phyloP scores from a whole-genome alignment of 2,888 invertebrate species.

The Hypolimnas misippus region DNA sequence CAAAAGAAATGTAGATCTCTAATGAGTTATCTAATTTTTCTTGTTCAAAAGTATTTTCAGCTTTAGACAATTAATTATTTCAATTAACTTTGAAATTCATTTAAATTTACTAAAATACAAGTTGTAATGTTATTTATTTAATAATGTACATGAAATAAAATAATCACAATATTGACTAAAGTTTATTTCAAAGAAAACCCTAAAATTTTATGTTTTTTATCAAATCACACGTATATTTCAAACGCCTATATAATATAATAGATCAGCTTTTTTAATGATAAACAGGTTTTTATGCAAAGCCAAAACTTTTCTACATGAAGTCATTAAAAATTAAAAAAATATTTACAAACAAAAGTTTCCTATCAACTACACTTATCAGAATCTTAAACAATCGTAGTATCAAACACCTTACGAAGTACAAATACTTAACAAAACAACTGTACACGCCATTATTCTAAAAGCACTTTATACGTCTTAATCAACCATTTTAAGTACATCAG shows the following conservation, averaged over 20 bases:
- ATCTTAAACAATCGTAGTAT: slow-evolving; percentile 65
- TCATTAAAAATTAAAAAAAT: slow-evolving; percentile 10
- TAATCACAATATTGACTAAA: neutral
- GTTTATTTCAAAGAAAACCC: slow-evolving; percentile 1
- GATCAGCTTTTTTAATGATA: no score
- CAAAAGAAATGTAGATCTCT: slow-evolving; percentile 21
- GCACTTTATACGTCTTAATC: slow-evolving; percentile 26
- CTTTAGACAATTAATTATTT: neutral
- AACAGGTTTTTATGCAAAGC: neutral
- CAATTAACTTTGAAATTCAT: neutral
- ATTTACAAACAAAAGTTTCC: slow-evolving; percentile 43
- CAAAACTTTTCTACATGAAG: neutral
- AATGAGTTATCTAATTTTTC: slow-evolving; percentile 5
- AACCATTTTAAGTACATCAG: neutral
- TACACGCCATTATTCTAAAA: slow-evolving; percentile 68
- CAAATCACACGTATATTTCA: neutral
- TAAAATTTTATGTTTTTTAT: neutral
- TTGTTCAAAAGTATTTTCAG: neutral
- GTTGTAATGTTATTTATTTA: neutral
- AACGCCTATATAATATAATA: neutral
- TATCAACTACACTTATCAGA: slow-evolving; percentile 58
- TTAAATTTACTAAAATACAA: neutral
- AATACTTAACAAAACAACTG: slow-evolving; percentile 59
- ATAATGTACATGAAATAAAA: slow-evolving; percentile 15
- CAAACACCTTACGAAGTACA: slow-evolving; percentile 61